Conservation (phyloP, 1,140 invertebrate species). For the Stegodyphus dumicola region DNA sequence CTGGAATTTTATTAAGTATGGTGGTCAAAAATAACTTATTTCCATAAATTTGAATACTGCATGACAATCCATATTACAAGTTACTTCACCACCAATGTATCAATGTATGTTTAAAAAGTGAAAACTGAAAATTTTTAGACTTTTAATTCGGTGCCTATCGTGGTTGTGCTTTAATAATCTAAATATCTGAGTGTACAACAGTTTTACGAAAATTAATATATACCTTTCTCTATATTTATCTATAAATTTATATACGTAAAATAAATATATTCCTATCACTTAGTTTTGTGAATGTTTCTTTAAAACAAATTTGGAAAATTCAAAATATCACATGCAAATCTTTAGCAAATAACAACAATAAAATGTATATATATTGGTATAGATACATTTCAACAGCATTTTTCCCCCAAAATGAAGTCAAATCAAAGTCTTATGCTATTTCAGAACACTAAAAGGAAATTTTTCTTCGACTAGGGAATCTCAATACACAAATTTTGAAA, state of each 20-base stretch:
- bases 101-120: conserved; percentile 29
- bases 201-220: conserved; percentile 44
- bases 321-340: too few relatives aligned
- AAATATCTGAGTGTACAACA: conserved; percentile 42
- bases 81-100: conserved; percentile 33
- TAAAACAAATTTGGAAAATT: too few relatives aligned
- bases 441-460: too few relatives aligned
- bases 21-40: background rate
- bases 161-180: conserved; percentile 26
- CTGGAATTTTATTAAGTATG: background rate
- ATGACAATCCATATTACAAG: conserved; percentile 46
- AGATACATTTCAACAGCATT: too few relatives aligned
- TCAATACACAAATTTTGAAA: too few relatives aligned
- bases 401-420: too few relatives aligned
- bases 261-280: conserved; percentile 39
- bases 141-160: conserved; percentile 43
- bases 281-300: too few relatives aligned
- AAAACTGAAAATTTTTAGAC: conserved; percentile 20
- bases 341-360: too few relatives aligned
- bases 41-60: conserved; percentile 29
- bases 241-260: conserved; percentile 43
- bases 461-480: too few relatives aligned
- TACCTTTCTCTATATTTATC: conserved; percentile 51
- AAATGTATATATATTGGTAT: too few relatives aligned
- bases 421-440: too few relatives aligned